Evolutionary conservation across 2,888 invertebrate species (phyloP), one percentile per base, ranked within the genome.

Genomic region (Caenorhabditis japonica): DNA sequence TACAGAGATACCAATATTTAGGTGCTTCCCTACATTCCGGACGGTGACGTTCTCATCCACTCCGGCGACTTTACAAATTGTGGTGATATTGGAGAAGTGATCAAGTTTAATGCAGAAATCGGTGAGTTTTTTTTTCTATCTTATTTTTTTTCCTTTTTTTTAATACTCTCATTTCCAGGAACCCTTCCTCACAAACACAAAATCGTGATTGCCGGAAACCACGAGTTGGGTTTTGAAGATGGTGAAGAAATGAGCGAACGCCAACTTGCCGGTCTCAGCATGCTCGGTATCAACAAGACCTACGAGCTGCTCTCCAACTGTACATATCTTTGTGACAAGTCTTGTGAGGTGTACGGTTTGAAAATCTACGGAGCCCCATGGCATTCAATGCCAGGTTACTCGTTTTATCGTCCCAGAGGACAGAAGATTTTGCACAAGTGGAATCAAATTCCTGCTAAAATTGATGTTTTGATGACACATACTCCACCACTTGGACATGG

Each of bases 401-500:
- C 85, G 5, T 87, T 87, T 79, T 86, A 79, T 53, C 79, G 84
- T 10, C 70, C 79, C 0, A 90, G 94, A 66, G 94, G 93, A 5
- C 88, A 90, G 77, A 89, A 90, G 23, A 92, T 93, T 84, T 89
- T 94, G 44, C 91, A 92, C 23, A 93, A 93, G 88, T 94, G 94
- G 94, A 90, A 93, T 84, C 88, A 90, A 83, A 94, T 94, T 76
- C 94, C 94, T 0, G 88, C 90, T 0, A 91, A 92, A 80, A 91
- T 92, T 5, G 94, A 94, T 88, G 91, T 94, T 64, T 89, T 94
- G 15, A 90, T 94, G 52, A 93, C 93, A 0, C 94, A 94, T 87
- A 92, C 93, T 0, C 94, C 94, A 13, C 94, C 94, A 12, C 89
- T 93, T 8, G 87, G 94, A 0, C 92, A 93, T 87, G 93, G 94